Percentiles rank a stretch among this genome's conserved stretches.
Evolutionary conservation across 2,797 vertebrate species (phyloP).

Genomic region (Synaphobranchus kaupii): DNA sequence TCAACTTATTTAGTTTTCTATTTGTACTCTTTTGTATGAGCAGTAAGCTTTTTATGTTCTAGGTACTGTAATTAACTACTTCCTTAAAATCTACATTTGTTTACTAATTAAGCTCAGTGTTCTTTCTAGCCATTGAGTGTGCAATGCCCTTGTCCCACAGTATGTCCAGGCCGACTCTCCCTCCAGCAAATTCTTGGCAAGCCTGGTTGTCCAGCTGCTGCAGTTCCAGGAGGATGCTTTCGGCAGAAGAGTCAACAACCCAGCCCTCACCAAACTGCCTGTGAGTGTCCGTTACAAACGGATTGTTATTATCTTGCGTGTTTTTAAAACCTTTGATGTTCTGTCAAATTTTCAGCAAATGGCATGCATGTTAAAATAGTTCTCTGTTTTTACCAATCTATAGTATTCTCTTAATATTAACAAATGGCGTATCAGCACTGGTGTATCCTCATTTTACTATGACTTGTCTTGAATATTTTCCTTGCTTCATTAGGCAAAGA

Average conservation of each 20-base stretch:
- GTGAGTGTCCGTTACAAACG: slow-evolving; percentile 69
- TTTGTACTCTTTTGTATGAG: neutral
- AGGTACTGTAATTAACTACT: neutral
- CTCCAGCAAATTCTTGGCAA: slow-evolving; percentile 90
- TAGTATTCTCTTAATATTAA: neutral
- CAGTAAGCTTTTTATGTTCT: neutral
- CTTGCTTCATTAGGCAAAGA: slow-evolving; percentile 81
- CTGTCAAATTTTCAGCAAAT: neutral
- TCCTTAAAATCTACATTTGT: neutral
- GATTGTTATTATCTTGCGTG: neutral
- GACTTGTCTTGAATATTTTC: neutral
- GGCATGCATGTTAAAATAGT: neutral
- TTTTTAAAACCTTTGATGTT: neutral
- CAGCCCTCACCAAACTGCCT: slow-evolving; percentile 95
- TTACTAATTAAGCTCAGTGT: neutral
- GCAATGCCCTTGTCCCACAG: slow-evolving; percentile 60
- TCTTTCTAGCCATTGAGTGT: neutral
- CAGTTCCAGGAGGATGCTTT: slow-evolving; percentile 98
- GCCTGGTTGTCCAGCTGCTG: slow-evolving; percentile 92
- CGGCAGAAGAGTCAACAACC: slow-evolving; percentile 94
- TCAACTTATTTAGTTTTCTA: too few species aligned
- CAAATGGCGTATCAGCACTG: neutral
- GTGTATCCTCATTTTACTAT: neutral
- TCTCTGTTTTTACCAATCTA: neutral
- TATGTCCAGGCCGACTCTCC: slow-evolving; percentile 95